phyloP scores from a whole-genome alignment of 2,888 invertebrate species.

The Drosophila nigricruria region DNA sequence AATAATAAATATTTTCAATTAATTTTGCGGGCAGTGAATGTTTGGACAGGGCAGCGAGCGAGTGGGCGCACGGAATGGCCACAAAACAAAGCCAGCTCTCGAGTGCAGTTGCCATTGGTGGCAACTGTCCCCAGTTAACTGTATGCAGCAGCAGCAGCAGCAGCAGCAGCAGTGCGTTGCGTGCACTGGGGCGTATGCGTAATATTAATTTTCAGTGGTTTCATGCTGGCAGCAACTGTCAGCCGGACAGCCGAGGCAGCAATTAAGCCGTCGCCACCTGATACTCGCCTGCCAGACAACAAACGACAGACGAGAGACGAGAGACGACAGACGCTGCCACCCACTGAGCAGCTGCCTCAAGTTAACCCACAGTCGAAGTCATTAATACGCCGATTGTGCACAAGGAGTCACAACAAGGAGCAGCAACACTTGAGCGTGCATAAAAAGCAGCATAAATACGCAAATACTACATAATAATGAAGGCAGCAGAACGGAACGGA shows the following conservation, averaged over 20 bases:
- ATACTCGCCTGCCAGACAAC: conserved; percentile 1
- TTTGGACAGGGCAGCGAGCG: neutral
- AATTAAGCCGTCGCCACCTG: conserved; percentile 41
- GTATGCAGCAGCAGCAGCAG: conserved; percentile 3
- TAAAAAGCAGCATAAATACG: conserved; percentile 66
- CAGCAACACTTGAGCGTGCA: conserved; percentile 51
- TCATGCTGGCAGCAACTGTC: conserved; percentile 29
- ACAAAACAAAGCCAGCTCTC: conserved; percentile 22
- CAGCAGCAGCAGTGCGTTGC: conserved; percentile 2
- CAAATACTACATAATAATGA: conserved; percentile 65
- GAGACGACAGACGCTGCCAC: neutral
- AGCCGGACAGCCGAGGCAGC: conserved; percentile 34
- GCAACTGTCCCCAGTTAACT: neutral
- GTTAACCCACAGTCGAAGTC: conserved; percentile 24
- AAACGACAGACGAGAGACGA: neutral
- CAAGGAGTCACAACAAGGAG: conserved; percentile 24
- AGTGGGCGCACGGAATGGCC: neutral
- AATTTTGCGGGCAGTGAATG: conserved; percentile 47
- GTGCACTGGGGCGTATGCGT: conserved; percentile 40
- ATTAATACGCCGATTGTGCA: conserved; percentile 43
- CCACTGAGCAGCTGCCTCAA: conserved; percentile 4
- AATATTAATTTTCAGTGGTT: conserved; percentile 38
- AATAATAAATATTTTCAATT: conserved; percentile 73
- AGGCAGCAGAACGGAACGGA: conserved; percentile 1
- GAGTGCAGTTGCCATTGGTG: neutral